phyloP scores from a whole-genome alignment of 2,888 invertebrate species.

The Caenorhabditis doughertyi region DNA sequence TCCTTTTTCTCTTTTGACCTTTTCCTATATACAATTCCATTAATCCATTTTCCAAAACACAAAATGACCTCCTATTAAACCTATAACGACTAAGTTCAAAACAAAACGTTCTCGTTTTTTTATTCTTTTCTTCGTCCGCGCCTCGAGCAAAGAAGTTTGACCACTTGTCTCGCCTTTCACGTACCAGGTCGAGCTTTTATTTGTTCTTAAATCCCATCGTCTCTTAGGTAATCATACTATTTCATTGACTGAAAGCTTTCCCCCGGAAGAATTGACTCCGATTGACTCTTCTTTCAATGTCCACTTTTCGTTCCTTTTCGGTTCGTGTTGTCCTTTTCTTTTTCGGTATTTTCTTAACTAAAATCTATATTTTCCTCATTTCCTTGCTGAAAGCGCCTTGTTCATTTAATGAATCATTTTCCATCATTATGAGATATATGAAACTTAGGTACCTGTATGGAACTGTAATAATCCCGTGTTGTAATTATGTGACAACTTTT shows the following conservation, averaged over 20 bases:
- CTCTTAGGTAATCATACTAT: constrained; percentile 46
- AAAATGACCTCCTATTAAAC: constrained; percentile 32
- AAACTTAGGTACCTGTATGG: no score
- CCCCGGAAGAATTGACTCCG: constrained; percentile 47
- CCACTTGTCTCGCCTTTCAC: constrained; percentile 63
- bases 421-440: no score
- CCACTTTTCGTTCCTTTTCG: constrained; percentile 40
- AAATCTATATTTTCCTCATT: constrained; percentile 10
- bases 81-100: constrained; percentile 39
- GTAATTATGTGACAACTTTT: no score
- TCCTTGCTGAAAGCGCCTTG: no score
- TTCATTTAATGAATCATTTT: no score
- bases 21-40: constrained; percentile 22
- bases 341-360: constrained; percentile 16
- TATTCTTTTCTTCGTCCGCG: constrained; percentile 6
- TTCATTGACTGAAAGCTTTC: constrained; percentile 25
- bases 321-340: constrained; percentile 25
- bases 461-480: no score
- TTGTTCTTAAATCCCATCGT: constrained; percentile 37
- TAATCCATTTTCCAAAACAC: constrained; percentile 5
- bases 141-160: constrained; percentile 56
- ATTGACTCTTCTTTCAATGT: constrained; percentile 55
- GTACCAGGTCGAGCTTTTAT: constrained; percentile 64
- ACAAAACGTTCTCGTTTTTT: constrained; percentile 29
- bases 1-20: constrained; percentile 13